Evolutionary conservation across 2,888 invertebrate genomes (phyloP), one percentile per base, ranked within the genome.

Genomic region (Epirrhoe tristata): DNA sequence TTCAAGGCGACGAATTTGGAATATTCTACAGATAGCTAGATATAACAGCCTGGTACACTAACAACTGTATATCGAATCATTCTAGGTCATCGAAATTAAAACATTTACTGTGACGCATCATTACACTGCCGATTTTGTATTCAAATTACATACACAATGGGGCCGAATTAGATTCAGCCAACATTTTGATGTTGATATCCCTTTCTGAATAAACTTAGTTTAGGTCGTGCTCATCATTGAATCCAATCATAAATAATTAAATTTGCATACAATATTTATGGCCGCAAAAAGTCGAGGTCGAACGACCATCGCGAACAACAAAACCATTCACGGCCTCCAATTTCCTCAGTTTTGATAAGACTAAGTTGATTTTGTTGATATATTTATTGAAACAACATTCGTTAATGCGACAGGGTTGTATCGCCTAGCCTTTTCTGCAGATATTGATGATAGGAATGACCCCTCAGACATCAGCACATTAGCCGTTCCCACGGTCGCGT

Each of bases 401-500:
- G 1, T 3, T 43, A 43, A 43, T 43, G 8, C 36, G 12, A 43
- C 10, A 43, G 12, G 39, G 39, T 39, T 14, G 48, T 14, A 48
- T 5, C 48, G 8, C 2, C 43, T 16, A 6, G 14, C 48, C 48
- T 48, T 36, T 52, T 59, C 52, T 39, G 7, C 12, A 7, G 16
- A 46, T 31, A 46, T 39, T 54, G 50, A 50, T 51, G 32, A 32
- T 64, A 50, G 58, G n/a, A 61, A 48, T 32, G 53, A 51, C 32
- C 58, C 24, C 54, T 7, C 36, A 48, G 39, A 16, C 14, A 32
- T 53, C 61, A 54, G 17, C 43, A 58, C 58, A 58, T 32, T 17
- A 39, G 48, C 57, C 5, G 57, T 69, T 68, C 71, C 58, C 58
- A 70, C 67, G 66, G 51, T 56, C 46, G 36, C n/a, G 32, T 51